Evolutionary conservation across 2,888 invertebrate genomes (phyloP).

Genomic region (Lumbricus terrestris): DNA sequence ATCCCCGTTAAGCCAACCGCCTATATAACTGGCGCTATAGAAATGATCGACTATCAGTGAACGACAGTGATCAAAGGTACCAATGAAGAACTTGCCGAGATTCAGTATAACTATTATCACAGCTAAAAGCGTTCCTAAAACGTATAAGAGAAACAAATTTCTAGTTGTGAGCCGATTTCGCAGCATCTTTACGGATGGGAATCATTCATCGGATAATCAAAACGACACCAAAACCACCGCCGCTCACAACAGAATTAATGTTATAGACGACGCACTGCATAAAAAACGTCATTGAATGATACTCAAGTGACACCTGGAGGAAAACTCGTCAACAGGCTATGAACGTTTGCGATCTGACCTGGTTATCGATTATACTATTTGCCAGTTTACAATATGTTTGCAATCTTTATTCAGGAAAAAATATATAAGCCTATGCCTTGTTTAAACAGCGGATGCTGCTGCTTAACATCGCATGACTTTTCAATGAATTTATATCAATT

Average conservation of each 20-base stretch:
- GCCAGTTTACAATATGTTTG: not conserved
- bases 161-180: not conserved
- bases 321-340: not conserved
- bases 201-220: too few species aligned
- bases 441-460: not conserved
- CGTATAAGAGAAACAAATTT: not conserved
- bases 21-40: not conserved
- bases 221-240: not conserved
- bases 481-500: not conserved
- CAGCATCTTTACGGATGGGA: not conserved
- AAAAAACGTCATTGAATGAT: not conserved
- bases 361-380: too few species aligned
- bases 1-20: not conserved
- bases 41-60: not conserved
- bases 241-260: not conserved
- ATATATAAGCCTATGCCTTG: not conserved
- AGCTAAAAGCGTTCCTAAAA: constrained; percentile 6
- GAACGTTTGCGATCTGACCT: not conserved
- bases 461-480: too few species aligned
- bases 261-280: not conserved
- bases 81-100: not conserved
- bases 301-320: not conserved
- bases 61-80: not conserved
- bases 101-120: constrained; percentile 3
- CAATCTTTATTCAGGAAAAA: not conserved